Conservation (phyloP, 2,113 vertebrate genomes). For the Vulpes lagopus region DNA sequence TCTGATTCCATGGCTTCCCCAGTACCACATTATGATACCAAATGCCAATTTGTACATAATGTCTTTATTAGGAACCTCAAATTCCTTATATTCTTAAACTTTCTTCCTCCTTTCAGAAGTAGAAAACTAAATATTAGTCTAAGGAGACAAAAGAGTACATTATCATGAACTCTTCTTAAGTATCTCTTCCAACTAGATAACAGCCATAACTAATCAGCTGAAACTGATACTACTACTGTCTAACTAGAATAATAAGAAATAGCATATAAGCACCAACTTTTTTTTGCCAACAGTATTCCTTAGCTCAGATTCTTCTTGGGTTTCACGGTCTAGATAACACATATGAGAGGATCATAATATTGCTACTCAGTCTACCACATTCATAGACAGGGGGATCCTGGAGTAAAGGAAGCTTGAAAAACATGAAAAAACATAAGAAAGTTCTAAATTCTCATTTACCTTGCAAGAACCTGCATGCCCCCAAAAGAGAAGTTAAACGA, state of each 20-base stretch:
- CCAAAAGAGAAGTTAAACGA: not conserved
- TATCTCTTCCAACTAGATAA: not conserved
- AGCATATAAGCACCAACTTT: not conserved
- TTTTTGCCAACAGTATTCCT: not conserved
- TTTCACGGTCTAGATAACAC: not conserved
- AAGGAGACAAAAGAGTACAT: not conserved
- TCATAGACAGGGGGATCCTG: not conserved
- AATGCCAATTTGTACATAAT: not conserved
- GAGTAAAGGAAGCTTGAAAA: slow-evolving; percentile 23
- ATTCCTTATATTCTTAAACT: not conserved
- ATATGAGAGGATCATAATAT: not conserved
- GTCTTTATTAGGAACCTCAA: slow-evolving; percentile 1
- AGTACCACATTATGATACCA: not conserved
- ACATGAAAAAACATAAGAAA: not conserved
- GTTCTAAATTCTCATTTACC: slow-evolving; percentile 37
- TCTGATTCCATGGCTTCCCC: not conserved
- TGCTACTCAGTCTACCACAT: not conserved
- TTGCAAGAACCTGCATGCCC: not conserved
- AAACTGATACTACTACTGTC: not conserved
- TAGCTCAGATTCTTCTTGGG: not conserved
- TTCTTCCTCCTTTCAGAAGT: not conserved
- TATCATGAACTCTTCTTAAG: not conserved
- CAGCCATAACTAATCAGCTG: not conserved
- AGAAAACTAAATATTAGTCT: not conserved
- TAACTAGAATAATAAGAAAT: not conserved